Percentiles rank a stretch among this genome's conserved stretches.
Evolutionary conservation across 1,140 invertebrate genomes (phyloP).

Genomic region (Drosophila nikananu): DNA sequence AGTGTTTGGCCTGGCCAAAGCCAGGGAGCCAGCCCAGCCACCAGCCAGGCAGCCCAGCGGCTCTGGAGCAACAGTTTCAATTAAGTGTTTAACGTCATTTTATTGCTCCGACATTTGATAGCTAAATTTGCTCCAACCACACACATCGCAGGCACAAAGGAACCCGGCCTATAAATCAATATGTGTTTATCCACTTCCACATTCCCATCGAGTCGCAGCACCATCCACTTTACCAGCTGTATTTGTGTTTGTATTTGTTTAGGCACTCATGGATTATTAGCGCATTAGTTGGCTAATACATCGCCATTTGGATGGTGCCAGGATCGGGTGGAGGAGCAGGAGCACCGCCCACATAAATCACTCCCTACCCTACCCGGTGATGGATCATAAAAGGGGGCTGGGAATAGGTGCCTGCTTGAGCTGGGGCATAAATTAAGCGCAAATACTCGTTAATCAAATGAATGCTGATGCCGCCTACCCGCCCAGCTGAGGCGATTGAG

Average conservation of each 20-base stretch:
- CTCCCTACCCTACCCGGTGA: conserved; percentile 43
- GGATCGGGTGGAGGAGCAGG: background rate
- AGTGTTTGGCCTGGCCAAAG: conserved; percentile 43
- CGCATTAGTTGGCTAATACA: conserved; percentile 78
- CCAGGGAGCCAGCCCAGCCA: background rate
- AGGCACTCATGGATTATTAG: conserved; percentile 81
- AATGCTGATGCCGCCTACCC: conserved; percentile 52
- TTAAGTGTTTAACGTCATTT: conserved; percentile 79
- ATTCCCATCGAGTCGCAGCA: conserved; percentile 4
- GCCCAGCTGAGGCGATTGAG: conserved; percentile 15
- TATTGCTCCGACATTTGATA: conserved; percentile 79
- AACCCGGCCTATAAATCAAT: conserved; percentile 72
- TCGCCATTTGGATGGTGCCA: conserved; percentile 37
- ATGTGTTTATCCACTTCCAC: conserved; percentile 44
- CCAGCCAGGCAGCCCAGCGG: conserved; percentile 1
- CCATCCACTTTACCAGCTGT: conserved; percentile 25
- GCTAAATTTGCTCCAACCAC: conserved; percentile 44
- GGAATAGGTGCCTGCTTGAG: conserved; percentile 42
- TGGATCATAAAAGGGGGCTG: conserved; percentile 67
- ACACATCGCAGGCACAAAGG: conserved; percentile 16
- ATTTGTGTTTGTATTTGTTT: conserved; percentile 72
- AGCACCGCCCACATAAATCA: conserved; percentile 62
- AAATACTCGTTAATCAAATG: conserved; percentile 81
- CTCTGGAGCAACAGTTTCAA: conserved; percentile 75
- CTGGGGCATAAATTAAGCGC: conserved; percentile 75